Evolutionary conservation across 2,797 vertebrate species (phyloP), one percentile per base, ranked within the genome.

Genomic region (Ateles fusciceps): DNA sequence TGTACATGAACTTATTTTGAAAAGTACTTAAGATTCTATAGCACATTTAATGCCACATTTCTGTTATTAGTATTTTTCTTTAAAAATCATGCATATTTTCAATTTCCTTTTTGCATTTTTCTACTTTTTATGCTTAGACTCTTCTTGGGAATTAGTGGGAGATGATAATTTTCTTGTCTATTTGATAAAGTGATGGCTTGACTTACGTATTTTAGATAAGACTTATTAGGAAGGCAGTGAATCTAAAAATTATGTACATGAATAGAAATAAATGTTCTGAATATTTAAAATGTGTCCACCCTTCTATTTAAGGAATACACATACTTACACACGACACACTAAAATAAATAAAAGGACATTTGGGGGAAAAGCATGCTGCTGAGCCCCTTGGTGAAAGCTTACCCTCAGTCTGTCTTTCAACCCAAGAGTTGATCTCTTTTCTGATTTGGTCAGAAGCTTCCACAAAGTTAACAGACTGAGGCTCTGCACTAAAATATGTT

Each of bases 371-470:
- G 15, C 2, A 3, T 8, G 5, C 14, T 3, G 1, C 21, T 0
- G 0, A 59, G 7, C 3, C 14, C 21, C 26, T 24, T 28, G 61
- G 24, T 30, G 30, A 85, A 24, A 15, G 21, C 97, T 97, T 95
- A 99, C 99, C 99, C 96, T 99, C 98, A 4, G 99, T 99, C 94
- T 99, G 94, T 7, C 96, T 98, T 98, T 99, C 99, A 96, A 99
- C 99, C 99, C 99, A 99, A 59, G 59, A 97, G 98, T 99, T 99
- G 98, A 99, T 99, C 91, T 99, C 99, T 86, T 98, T 87, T 88
- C 99, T 99, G 72, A 98, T 98, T 12, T 96, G 98, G 74, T 99
- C 99, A 68, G 98, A 78, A 68, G 93, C 98, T 30, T 12, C 75
- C 3, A 33, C 36, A 93, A 99, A 99, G 98, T 99, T 98, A 94